Evolutionary conservation across 2,113 vertebrate species (phyloP).

Genomic region (Odontophorus gujanensis): DNA sequence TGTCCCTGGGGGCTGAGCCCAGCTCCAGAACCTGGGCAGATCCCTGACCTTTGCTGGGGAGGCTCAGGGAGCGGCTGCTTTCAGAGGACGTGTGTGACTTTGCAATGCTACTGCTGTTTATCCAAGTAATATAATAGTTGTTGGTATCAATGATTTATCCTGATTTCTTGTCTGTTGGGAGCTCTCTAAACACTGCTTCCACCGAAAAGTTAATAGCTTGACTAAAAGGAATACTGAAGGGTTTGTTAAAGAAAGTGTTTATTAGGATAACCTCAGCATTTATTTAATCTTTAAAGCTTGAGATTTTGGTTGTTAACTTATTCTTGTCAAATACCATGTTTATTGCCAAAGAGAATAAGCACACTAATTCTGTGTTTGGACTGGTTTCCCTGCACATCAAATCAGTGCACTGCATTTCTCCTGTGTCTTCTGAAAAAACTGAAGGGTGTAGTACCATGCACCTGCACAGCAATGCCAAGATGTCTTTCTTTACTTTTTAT

Average conservation of each 20-base stretch:
- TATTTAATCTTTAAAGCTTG: neutral
- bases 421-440: neutral
- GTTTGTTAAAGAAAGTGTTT: neutral
- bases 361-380: neutral
- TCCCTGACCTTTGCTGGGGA: conserved; percentile 5
- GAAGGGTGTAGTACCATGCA: accelerated
- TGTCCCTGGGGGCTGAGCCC: neutral
- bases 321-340: neutral
- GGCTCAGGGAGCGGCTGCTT: neutral
- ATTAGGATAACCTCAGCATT: neutral
- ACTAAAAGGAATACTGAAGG: neutral
- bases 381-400: neutral
- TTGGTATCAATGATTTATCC: neutral
- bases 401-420: neutral
- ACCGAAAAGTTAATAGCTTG: neutral
- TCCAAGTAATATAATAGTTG: neutral
- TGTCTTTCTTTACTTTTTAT: neutral
- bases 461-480: neutral
- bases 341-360: neutral
- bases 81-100: neutral
- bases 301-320: neutral
- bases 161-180: neutral
- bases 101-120: neutral
- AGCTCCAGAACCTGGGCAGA: neutral
- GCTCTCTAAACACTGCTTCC: neutral